Evolutionary conservation across 2,888 invertebrate species (phyloP).

Genomic region (Ormyrus pomaceus): DNA sequence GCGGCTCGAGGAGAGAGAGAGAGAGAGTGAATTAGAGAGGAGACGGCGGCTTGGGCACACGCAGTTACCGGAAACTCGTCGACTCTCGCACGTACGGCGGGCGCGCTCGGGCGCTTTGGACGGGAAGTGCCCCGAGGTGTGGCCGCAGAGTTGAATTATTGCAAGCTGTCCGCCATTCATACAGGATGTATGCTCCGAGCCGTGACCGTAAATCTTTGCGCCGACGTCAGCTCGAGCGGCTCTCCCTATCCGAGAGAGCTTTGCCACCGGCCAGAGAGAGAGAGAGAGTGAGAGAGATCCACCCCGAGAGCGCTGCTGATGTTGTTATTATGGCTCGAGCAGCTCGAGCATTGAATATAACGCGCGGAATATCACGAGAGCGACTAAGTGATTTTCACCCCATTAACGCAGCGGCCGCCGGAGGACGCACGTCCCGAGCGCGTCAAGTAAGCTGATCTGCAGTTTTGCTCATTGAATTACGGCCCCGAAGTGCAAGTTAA

Average conservation of each 20-base stretch:
- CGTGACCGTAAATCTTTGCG: constrained; percentile 71
- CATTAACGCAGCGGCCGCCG: constrained; percentile 60
- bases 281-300: not conserved
- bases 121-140: constrained; percentile 73
- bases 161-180: constrained; percentile 74
- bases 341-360: constrained; percentile 67
- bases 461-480: not conserved
- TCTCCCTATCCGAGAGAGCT: constrained; percentile 3
- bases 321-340: constrained; percentile 69
- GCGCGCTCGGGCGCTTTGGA: constrained; percentile 67
- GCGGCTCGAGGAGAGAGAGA: constrained; percentile 47
- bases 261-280: too few species aligned
- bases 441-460: constrained; percentile 44
- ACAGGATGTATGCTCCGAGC: constrained; percentile 71
- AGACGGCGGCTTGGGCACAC: constrained; percentile 63
- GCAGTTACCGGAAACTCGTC: constrained; percentile 70
- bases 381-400: constrained; percentile 70
- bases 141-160: constrained; percentile 74
- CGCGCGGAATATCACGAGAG: constrained; percentile 66
- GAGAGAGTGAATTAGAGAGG: constrained; percentile 52
- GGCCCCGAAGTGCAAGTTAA: not conserved
- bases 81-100: constrained; percentile 56
- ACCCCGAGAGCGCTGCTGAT: constrained; percentile 60
- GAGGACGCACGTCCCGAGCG: constrained; percentile 7
- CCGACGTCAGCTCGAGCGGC: constrained; percentile 64